Conservation (phyloP, 2,797 vertebrate species). For the Pangasius sanitwongsei region DNA sequence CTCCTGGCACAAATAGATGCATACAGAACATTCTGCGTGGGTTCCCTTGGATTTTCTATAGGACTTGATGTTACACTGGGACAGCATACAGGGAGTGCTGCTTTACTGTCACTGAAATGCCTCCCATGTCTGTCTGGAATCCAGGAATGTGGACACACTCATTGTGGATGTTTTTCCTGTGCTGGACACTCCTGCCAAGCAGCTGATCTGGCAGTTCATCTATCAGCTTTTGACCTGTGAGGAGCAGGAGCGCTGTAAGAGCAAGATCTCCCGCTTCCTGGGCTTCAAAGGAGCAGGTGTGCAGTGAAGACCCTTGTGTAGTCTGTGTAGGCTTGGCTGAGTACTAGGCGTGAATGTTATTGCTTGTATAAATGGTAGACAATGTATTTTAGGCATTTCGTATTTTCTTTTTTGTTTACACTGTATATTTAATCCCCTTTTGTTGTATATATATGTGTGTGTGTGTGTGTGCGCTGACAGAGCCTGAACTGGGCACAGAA, state of each 20-base stretch:
- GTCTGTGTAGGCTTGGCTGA: neutral
- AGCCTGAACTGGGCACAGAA: conserved; percentile 68
- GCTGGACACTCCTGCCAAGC: conserved; percentile 96
- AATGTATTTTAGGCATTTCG: neutral
- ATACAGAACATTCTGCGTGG: conserved; percentile 44
- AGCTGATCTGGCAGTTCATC: conserved; percentile 98
- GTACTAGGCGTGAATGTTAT: neutral
- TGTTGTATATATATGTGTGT: neutral
- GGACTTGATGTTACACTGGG: neutral
- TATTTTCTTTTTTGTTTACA: neutral
- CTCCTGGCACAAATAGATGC: conserved; percentile 49
- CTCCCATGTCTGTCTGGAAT: conserved; percentile 57
- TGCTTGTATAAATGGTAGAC: neutral
- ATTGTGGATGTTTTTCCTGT: conserved; percentile 96
- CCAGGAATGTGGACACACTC: conserved; percentile 95
- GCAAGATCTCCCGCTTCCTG: conserved; percentile 86
- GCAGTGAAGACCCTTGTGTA: conserved; percentile 33
- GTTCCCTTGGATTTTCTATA: conserved; percentile 40
- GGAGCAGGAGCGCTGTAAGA: conserved; percentile 92
- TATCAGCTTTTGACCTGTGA: conserved; percentile 97
- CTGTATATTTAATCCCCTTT: conserved; percentile 6
- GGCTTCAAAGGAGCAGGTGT: conserved; percentile 83
- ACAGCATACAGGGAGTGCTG: conserved; percentile 12
- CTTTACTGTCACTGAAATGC: conserved; percentile 40
- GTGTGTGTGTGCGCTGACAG: conserved; percentile 36